Conservation (phyloP, 1,140 invertebrate species). For the Neotoxoptera formosana region DNA sequence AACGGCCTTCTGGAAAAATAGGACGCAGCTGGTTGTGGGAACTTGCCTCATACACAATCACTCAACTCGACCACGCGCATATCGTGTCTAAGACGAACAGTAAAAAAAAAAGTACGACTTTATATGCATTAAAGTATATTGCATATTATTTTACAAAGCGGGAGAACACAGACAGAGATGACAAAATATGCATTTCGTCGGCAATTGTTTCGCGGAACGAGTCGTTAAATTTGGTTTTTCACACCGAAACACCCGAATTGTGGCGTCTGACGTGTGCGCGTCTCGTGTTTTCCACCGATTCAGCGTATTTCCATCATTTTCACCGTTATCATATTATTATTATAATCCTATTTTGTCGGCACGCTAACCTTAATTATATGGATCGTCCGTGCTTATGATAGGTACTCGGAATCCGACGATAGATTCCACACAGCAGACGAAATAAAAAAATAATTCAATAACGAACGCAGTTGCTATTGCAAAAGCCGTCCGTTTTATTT, state of each 20-base stretch:
- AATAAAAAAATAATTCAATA: neutral
- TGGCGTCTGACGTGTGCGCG: neutral
- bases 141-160: neutral
- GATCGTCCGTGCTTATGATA: neutral
- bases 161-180: neutral
- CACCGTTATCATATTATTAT: neutral
- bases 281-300: neutral
- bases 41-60: neutral
- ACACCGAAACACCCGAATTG: neutral
- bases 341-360: neutral
- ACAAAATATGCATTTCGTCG: neutral
- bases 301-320: neutral
- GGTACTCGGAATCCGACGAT: neutral
- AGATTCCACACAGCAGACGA: neutral
- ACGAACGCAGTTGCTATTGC: neutral
- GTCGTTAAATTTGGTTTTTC: neutral
- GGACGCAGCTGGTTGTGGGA: neutral
- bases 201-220: neutral
- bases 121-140: neutral
- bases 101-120: neutral
- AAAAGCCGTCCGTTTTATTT: neutral
- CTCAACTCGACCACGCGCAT: neutral
- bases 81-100: neutral
- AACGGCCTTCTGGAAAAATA: neutral
- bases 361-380: neutral